Base-by-base conservation (phyloP, 2,888 invertebrate genomes). In the Heliconius erato region DNA sequence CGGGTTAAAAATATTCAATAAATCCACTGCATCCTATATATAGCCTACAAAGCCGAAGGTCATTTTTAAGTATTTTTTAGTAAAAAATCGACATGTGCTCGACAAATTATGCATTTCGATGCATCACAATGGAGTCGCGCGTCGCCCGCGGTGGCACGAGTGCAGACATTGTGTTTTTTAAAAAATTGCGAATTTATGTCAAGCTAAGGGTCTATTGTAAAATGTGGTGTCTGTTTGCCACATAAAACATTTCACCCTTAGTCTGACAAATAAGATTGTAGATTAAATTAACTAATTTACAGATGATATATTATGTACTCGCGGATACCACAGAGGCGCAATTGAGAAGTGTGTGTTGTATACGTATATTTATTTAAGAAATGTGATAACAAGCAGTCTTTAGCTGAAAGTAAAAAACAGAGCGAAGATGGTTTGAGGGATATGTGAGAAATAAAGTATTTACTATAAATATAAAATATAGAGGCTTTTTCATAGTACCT, bases 91-190 rank as follows among this genome's bases (percentile, higher is more conserved):
- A 92, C 96, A 94, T 95, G 94, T 95, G 95, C 94, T 94, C 92
- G 89, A 93, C 92, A 94, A 95, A 95, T 95, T 95, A 95, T 95
- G 94, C 94, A 96, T 94, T 92, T 92, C 91, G 92, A 86, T 94
- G 95, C 93, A 90, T 94, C 92, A 95, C 95, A 95, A 95, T 91
- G 87, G 91, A 88, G 79, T 59, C 84, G 82, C 88, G 89, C 87
- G 89, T 89, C 89, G 88, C 89, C 87, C 86, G 89, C 87, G 88
- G 89, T 87, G 90, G 91, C 94, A 93, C 94, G 93, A 93, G 94
- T 90, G 91, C 90, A 84, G 86, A 88, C 83, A 88, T 88, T 89
- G 89, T 91, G 88, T 91, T 92, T 92, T 90, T 89, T 84, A 89
- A 91, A 92, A 93, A 94, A 89, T 91, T 90, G 91, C 92, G 89